These are phyloP conservation scores for Zhuqinia jingwanae DNA, from an alignment of 2,888 invertebrate genomes.

Conservation along the genomic window DNA sequence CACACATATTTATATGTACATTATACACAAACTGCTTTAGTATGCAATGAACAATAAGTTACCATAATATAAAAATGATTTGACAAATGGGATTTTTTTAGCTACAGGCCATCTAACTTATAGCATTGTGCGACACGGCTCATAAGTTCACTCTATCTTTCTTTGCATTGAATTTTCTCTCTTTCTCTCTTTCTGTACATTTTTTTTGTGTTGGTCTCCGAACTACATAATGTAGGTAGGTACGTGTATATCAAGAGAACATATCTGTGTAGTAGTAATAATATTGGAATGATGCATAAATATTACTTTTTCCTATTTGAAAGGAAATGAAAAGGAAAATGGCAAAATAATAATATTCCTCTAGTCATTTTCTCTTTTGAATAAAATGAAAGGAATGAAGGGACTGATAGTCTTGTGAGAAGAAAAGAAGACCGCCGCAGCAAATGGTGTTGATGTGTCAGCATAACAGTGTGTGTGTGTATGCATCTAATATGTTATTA, in stretches of 20 bases:
- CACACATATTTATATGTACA: background rate
- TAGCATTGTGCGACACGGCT: constrained; percentile 7
- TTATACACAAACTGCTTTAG: background rate
- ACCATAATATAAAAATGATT: background rate
- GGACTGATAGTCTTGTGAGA: background rate
- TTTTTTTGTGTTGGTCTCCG: no score
- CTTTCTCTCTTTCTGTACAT: no score
- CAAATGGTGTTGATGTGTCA: constrained; percentile 65
- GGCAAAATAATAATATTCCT: constrained; percentile 58
- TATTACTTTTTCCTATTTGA: constrained; percentile 20
- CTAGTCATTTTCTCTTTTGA: constrained; percentile 7
- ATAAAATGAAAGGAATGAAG: no score
- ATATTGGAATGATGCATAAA: background rate
- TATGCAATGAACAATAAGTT: constrained; percentile 31
- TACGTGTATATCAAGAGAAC: background rate
- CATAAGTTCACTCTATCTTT: constrained; percentile 15
- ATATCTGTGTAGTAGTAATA: no score
- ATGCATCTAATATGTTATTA: constrained; percentile 54
- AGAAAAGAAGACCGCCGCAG: constrained; percentile 15
- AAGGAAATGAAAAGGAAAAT: constrained; percentile 51
- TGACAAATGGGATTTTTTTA: constrained; percentile 64
- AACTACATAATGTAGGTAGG: background rate
- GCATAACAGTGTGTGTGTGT: constrained; percentile 39
- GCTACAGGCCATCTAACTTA: constrained; percentile 35
- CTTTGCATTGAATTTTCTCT: constrained; percentile 3